Evolutionary conservation across 2,113 vertebrate genomes (phyloP).

Genomic region (Apus apus): DNA sequence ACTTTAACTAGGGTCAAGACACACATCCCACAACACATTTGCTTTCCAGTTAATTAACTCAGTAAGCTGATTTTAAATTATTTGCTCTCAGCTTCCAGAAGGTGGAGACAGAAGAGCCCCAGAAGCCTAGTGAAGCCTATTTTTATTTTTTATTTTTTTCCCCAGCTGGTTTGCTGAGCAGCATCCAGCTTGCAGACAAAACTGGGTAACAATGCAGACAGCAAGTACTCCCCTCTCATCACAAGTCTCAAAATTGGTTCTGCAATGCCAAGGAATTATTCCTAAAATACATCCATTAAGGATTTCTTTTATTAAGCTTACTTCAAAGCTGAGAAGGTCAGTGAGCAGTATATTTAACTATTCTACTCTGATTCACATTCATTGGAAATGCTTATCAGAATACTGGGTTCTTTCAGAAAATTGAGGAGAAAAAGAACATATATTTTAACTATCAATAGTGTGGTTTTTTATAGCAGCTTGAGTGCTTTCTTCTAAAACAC

Average conservation of each 20-base stretch:
- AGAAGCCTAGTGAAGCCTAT: neutral
- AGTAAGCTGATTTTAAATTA: neutral
- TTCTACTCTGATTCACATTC: neutral
- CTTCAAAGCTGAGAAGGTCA: neutral
- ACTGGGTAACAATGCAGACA: neutral
- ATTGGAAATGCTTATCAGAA: neutral
- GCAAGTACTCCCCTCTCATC: neutral
- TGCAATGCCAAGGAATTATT: neutral
- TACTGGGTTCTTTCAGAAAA: neutral
- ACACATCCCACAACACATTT: neutral
- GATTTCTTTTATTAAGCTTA: neutral
- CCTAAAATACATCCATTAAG: neutral
- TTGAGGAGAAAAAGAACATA: neutral
- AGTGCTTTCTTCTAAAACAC: neutral
- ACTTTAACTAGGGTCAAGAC: neutral
- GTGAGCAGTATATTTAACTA: neutral
- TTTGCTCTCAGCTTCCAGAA: constrained; percentile 58
- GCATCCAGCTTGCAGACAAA: neutral
- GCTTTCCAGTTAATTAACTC: constrained; percentile 11
- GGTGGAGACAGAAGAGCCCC: constrained; percentile 57
- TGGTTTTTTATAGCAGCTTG: neutral
- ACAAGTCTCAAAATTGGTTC: neutral
- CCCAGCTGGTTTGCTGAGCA: neutral
- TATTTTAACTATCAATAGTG: neutral
- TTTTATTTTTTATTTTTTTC: too few species aligned